A percentile compares a stretch with the other conserved stretches of the same genome.
Conservation (phyloP, 1,140 invertebrate genomes). For the Oedothorax gibbosus region DNA sequence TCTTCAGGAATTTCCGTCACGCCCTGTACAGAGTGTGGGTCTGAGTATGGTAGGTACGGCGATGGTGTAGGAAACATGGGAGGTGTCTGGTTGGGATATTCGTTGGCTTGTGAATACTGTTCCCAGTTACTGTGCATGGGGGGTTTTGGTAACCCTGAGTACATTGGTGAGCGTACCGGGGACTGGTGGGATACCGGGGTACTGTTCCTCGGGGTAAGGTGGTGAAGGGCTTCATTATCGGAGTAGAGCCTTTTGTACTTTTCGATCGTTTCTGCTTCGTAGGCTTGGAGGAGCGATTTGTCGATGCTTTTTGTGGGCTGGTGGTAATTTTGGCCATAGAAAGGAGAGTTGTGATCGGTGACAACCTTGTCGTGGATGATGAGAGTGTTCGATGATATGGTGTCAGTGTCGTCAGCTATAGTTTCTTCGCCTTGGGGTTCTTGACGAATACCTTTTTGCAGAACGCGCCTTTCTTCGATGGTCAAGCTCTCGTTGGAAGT, state of each 20-base stretch:
- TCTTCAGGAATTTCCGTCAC: constrained; percentile 87
- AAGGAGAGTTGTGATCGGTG: constrained; percentile 61
- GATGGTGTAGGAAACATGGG: constrained; percentile 6
- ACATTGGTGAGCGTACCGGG: constrained; percentile 38
- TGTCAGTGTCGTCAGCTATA: constrained; percentile 68
- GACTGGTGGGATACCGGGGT: constrained; percentile 45
- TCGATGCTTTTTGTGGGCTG: constrained; percentile 6
- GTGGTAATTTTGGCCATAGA: constrained; percentile 61
- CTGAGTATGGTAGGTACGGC: constrained; percentile 11
- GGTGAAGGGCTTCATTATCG: constrained; percentile 21
- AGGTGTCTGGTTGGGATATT: constrained; percentile 19
- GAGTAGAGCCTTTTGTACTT: constrained; percentile 42
- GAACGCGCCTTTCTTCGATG: constrained; percentile 84
- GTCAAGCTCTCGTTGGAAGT: constrained; percentile 91
- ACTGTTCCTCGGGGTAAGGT: constrained; percentile 6
- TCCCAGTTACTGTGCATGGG: constrained; percentile 27
- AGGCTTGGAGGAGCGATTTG: constrained; percentile 10
- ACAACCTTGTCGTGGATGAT: constrained; percentile 65
- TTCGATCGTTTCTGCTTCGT: not conserved
- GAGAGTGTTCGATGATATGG: constrained; percentile 65
- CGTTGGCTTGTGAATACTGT: constrained; percentile 22
- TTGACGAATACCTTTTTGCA: constrained; percentile 84
- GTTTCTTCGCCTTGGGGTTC: constrained; percentile 92
- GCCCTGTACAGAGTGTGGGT: constrained; percentile 73
- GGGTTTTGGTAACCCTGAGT: constrained; percentile 26